Evolutionary conservation across 2,113 vertebrate genomes (phyloP).

Genomic region (Datnioides undecimradiatus): DNA sequence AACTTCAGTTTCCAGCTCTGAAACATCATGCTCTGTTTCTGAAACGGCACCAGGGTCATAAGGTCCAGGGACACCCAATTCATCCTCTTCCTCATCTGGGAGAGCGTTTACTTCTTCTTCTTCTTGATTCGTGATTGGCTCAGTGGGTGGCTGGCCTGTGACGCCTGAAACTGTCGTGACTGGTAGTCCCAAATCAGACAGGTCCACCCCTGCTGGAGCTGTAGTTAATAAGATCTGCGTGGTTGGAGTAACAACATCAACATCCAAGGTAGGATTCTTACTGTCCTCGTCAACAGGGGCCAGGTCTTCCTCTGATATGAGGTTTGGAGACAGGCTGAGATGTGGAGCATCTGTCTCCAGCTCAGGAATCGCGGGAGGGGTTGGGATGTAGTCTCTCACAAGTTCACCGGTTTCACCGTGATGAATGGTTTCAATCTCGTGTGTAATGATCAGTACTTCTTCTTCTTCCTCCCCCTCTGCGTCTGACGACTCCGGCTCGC

Average conservation of each 20-base stretch:
- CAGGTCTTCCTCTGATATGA: conserved; percentile 64
- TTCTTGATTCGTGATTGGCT: conserved; percentile 10
- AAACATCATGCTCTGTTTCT: conserved; percentile 15
- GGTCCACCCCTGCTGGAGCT: conserved; percentile 7
- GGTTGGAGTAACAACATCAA: conserved; percentile 27
- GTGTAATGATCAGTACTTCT: conserved; percentile 68
- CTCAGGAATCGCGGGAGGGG: conserved; percentile 27
- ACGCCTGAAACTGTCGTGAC: conserved; percentile 56
- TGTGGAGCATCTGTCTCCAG: conserved; percentile 25
- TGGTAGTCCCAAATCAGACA: not conserved
- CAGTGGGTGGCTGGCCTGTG: conserved; percentile 66
- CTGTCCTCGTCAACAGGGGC: conserved; percentile 29
- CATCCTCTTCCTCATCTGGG: conserved; percentile 37
- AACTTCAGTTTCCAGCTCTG: conserved; percentile 19
- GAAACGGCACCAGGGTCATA: not conserved
- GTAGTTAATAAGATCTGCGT: conserved; percentile 46
- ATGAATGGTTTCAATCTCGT: conserved; percentile 76
- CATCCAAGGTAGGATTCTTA: conserved; percentile 36
- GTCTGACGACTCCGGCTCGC: conserved; percentile 13
- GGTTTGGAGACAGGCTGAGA: conserved; percentile 50
- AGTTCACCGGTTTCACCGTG: conserved; percentile 71
- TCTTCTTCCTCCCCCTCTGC: conserved; percentile 59
- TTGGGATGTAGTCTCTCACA: conserved; percentile 60
- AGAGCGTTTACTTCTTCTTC: conserved; percentile 59
- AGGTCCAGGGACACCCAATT: not conserved